phyloP scores from a whole-genome alignment of 1,140 invertebrate species.

The Thereuonema tuberculata region DNA sequence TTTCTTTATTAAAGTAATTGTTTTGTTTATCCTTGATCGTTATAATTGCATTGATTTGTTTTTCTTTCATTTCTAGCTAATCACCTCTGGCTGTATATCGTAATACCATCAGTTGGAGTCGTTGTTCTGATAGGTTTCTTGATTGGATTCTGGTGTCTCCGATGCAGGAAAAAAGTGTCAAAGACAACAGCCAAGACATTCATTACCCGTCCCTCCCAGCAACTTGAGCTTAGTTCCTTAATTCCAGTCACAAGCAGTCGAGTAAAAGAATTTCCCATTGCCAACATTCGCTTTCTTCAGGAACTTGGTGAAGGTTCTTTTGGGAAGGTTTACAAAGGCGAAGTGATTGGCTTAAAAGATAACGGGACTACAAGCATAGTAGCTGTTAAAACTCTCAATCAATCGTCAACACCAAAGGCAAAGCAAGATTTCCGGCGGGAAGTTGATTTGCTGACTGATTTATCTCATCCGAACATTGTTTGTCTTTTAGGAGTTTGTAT shows the following conservation, averaged over 20 bases:
- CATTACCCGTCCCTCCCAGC: constrained; percentile 45
- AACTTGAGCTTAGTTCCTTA: constrained; percentile 62
- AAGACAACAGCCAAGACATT: neutral
- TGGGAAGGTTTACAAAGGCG: constrained; percentile 90
- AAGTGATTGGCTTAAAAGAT: constrained; percentile 48
- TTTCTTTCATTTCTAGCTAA: constrained; percentile 17
- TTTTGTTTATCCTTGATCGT: too few relatives aligned
- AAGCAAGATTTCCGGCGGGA: constrained; percentile 74
- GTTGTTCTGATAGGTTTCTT: constrained; percentile 37
- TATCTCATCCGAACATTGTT: constrained; percentile 90
- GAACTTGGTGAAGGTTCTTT: constrained; percentile 93
- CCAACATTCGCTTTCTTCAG: constrained; percentile 75
- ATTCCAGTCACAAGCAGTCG: constrained; percentile 41
- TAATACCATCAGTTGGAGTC: constrained; percentile 37
- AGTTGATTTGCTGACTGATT: constrained; percentile 82
- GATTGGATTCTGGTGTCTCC: constrained; percentile 30
- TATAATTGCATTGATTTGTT: too few relatives aligned
- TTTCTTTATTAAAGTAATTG: too few relatives aligned
- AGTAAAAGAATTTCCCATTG: constrained; percentile 44
- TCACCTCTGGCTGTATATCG: constrained; percentile 41
- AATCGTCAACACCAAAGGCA: constrained; percentile 80
- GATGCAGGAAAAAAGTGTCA: constrained; percentile 23
- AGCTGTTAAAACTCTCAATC: constrained; percentile 87
- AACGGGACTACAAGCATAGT: constrained; percentile 49
- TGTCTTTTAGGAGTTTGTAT: constrained; percentile 83